Evolutionary conservation across 2,797 vertebrate species (phyloP).

Genomic region (Odontamblyopus lacepedii): DNA sequence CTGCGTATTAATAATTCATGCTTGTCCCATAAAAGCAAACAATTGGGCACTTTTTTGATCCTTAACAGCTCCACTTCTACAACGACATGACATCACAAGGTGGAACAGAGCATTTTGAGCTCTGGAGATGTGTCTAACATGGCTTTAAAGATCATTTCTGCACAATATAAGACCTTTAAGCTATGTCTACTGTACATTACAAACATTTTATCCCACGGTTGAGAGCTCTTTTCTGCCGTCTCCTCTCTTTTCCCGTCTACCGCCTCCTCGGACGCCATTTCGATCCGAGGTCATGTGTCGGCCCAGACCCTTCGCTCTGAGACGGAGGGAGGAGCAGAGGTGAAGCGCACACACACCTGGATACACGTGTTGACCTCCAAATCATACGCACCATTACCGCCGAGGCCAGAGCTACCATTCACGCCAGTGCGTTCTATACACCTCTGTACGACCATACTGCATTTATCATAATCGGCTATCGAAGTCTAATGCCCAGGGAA

Average conservation of each 20-base stretch:
- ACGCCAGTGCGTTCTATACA: neutral
- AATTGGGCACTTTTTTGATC: too few relatives aligned
- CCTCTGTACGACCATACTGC: neutral
- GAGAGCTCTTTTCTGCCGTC: neutral
- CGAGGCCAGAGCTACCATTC: neutral
- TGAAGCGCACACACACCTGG: conserved; percentile 38
- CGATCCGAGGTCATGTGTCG: conserved; percentile 49
- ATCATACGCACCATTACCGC: neutral
- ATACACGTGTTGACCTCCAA: neutral
- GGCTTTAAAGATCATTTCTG: too few relatives aligned
- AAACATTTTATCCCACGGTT: neutral
- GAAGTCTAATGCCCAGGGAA: neutral
- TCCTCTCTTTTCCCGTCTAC: conserved; percentile 24
- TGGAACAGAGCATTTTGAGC: too few relatives aligned
- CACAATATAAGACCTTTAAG: too few relatives aligned
- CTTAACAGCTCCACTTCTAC: too few relatives aligned
- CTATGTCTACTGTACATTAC: neutral
- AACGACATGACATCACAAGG: too few relatives aligned
- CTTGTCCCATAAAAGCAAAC: too few relatives aligned
- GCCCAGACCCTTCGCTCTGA: conserved; percentile 32
- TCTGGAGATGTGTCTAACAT: too few relatives aligned
- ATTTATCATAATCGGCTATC: neutral
- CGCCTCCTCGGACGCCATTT: conserved; percentile 36
- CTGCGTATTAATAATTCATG: too few relatives aligned
- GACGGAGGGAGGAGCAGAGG: conserved; percentile 37